Conservation (phyloP, 2,888 invertebrate species). For the Synanthedon andrenaeformis region DNA sequence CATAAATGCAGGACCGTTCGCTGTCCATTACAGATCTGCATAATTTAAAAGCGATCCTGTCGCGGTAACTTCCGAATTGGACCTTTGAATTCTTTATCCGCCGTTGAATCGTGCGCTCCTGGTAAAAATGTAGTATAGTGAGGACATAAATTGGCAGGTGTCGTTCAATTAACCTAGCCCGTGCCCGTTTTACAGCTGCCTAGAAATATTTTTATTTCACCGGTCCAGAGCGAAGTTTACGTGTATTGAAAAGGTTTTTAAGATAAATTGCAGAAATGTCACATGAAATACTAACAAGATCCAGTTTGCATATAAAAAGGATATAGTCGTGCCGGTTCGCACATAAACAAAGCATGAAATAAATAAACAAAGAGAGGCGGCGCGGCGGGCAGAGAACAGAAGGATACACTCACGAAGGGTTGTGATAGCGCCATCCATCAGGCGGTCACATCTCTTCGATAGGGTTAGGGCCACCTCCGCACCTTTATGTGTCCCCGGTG, state of each 20-base stretch:
- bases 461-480: constrained; percentile 66
- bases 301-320: background rate
- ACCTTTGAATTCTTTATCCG: constrained; percentile 56
- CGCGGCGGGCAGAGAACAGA: constrained; percentile 41
- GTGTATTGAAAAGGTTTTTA: background rate
- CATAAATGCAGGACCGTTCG: constrained; percentile 28
- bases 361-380: constrained; percentile 53
- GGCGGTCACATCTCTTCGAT: constrained; percentile 64
- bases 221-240: background rate
- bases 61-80: constrained; percentile 38
- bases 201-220: constrained; percentile 11
- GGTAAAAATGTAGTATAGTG: constrained; percentile 34
- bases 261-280: background rate
- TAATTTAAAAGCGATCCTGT: constrained; percentile 56
- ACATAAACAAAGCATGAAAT: constrained; percentile 62
- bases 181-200: constrained; percentile 10
- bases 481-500: constrained; percentile 68
- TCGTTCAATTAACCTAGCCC: constrained; percentile 37
- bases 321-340: constrained; percentile 24
- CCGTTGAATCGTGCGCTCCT: constrained; percentile 24
- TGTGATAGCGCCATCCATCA: constrained; percentile 65
- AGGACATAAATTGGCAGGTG: constrained; percentile 49
- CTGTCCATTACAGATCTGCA: constrained; percentile 63
- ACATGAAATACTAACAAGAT: background rate
- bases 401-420: constrained; percentile 50